phyloP scores from a whole-genome alignment of 64 coral and sea anemone species.

The Actinia tenebrosa region DNA sequence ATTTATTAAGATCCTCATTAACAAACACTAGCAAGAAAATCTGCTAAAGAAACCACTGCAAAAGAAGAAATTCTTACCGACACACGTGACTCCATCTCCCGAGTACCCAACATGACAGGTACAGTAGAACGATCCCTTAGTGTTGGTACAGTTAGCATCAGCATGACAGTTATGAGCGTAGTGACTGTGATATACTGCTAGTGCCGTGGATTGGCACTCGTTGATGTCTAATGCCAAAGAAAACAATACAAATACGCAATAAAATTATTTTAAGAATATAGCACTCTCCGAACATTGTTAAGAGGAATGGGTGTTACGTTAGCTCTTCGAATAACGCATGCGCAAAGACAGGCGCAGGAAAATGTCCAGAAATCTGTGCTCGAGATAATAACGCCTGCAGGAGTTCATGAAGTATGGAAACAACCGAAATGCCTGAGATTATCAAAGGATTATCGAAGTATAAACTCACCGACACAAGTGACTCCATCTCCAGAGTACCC shows the following conservation, averaged over 20 bases:
- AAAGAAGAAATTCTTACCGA: conserved; percentile 31
- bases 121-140: conserved; percentile 70
- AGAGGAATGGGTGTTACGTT: too few relatives aligned
- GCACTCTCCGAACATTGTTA: too few relatives aligned
- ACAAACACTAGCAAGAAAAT: too few relatives aligned
- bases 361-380: too few relatives aligned
- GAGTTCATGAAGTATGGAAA: too few relatives aligned
- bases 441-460: neutral
- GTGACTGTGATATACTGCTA: conserved; percentile 30
- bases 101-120: conserved; percentile 65
- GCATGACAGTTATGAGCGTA: conserved; percentile 57
- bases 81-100: conserved; percentile 67
- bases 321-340: too few relatives aligned
- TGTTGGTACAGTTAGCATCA: conserved; percentile 71
- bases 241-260: neutral
- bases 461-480: conserved; percentile 21
- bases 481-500: conserved; percentile 58
- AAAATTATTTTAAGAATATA: neutral
- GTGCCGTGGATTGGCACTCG: conserved; percentile 33
- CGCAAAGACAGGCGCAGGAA: too few relatives aligned
- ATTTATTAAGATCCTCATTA: too few relatives aligned
- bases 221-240: conserved; percentile 44
- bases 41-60: too few relatives aligned
- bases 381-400: too few relatives aligned
- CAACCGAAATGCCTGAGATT: too few relatives aligned